Evolutionary conservation across 2,113 vertebrate genomes (phyloP), one percentile per base, ranked within the genome.

Genomic region (Archilochus colubris): DNA sequence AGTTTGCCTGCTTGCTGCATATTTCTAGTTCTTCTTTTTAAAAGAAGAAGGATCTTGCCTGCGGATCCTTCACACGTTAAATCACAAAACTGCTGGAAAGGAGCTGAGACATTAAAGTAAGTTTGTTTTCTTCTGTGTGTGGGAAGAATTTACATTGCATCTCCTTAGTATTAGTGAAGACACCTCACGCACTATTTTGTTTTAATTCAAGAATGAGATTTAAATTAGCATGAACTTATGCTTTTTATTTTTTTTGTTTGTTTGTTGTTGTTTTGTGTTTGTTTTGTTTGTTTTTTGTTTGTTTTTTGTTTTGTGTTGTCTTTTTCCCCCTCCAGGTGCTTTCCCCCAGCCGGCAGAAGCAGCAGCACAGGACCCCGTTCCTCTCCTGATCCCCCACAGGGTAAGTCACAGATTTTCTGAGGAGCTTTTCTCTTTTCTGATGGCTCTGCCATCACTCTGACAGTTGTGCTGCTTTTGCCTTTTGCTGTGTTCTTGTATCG

Each of bases 331-430:
- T 59, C 13, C 25, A 67, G 48, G 61, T 70, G 46, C 30, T 77
- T 66, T 83, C 59, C 57, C 4, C n/a, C 36, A 38, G 36, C 8
- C 36, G 10, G 36, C 36, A 48, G 61, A 68, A 48, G 43, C 1
- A 1, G 64, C 2, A 2, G 30, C 14, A 5, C 51, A 69, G 28
- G 0, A 0, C 74, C 79, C 9, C 0, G 0, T 21, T 68, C 27
- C 6, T 11, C 43, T 28, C 70, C 21, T 14, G 28, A 36, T 91
- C 36, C 89, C 61, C 38, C 50, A 2, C 50, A 58, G 77, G 55
- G 58, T 82, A 51, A 93, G 80, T 76, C 64, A 40, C 0, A 4
- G 61, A 77, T 69, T 89, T 77, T 38, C n/a, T 86, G 46, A 14
- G 31, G 31, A 64, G 5, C 1, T 64, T 33, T 50, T 48, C 10